These are phyloP conservation scores for Acleris sparsana DNA, from an alignment of 2,888 invertebrate species.

Conservation along the genomic window DNA sequence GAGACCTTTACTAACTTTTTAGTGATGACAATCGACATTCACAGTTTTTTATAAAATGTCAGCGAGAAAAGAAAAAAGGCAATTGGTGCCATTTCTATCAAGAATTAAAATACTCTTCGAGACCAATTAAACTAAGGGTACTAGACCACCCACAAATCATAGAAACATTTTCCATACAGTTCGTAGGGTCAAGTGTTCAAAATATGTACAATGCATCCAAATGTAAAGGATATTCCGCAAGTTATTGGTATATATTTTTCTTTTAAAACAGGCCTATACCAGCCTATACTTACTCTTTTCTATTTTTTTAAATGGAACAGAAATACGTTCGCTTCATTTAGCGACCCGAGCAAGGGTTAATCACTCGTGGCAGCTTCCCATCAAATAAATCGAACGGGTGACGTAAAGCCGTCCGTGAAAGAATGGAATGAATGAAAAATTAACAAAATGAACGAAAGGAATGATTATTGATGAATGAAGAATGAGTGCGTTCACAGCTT, in stretches of 20 bases:
- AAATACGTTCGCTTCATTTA: slow-evolving; percentile 11
- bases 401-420: slow-evolving; percentile 45
- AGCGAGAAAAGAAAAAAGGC: too few relatives aligned
- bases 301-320: slow-evolving; percentile 11
- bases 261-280: not conserved
- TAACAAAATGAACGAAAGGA: slow-evolving; percentile 25
- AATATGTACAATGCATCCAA: not conserved
- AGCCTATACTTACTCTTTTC: not conserved
- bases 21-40: too few relatives aligned
- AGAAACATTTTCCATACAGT: too few relatives aligned
- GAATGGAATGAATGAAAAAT: slow-evolving; percentile 16
- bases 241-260: not conserved
- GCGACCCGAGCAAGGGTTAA: slow-evolving; percentile 40
- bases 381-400: slow-evolving; percentile 53
- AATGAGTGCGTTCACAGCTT: not conserved
- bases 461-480: slow-evolving; percentile 16
- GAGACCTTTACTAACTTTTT: too few relatives aligned
- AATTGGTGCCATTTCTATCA: too few relatives aligned
- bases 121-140: too few relatives aligned
- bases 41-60: too few relatives aligned
- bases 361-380: slow-evolving; percentile 47
- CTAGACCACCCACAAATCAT: too few relatives aligned
- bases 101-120: too few relatives aligned
- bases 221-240: not conserved
- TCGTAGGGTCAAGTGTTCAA: too few relatives aligned